A percentile compares a stretch with the other conserved stretches of the same genome.
Evolutionary conservation across 1,140 invertebrate genomes (phyloP).

Genomic region (Mylabris phalerata): DNA sequence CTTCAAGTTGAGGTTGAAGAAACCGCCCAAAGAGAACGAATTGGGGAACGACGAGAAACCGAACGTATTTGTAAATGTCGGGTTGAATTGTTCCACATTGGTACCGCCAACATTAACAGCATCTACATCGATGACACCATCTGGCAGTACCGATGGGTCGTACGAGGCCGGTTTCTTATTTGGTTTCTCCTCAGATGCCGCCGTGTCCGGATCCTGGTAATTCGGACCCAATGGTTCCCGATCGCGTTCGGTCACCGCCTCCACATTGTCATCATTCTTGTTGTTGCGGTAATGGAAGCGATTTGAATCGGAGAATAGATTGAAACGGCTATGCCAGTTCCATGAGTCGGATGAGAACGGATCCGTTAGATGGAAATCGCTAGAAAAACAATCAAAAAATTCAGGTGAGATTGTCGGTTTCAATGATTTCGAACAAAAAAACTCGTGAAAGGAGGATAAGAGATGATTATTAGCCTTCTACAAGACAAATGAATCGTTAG

Average conservation of each 20-base stretch:
- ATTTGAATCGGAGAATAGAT: background rate
- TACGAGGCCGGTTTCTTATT: constrained; percentile 16
- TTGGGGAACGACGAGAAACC: constrained; percentile 21
- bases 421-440: background rate
- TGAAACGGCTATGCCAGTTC: constrained; percentile 7
- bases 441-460: background rate
- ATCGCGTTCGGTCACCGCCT: constrained; percentile 21
- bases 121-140: constrained; percentile 30
- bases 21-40: constrained; percentile 26
- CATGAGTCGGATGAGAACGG: constrained; percentile 4
- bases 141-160: constrained; percentile 20
- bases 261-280: constrained; percentile 1
- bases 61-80: constrained; percentile 16
- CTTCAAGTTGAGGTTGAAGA: constrained; percentile 29
- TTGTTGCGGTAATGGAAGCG: no score
- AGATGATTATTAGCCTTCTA: background rate
- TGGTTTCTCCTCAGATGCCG: constrained; percentile 20
- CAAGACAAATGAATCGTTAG: background rate
- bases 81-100: background rate
- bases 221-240: constrained; percentile 35
- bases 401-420: background rate
- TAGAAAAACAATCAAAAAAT: background rate
- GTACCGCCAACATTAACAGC: constrained; percentile 16
- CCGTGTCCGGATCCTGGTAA: constrained; percentile 32
- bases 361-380: constrained; percentile 8